Conservation (phyloP, 2,888 invertebrate genomes). For the Sepioteuthis lessoniana region DNA sequence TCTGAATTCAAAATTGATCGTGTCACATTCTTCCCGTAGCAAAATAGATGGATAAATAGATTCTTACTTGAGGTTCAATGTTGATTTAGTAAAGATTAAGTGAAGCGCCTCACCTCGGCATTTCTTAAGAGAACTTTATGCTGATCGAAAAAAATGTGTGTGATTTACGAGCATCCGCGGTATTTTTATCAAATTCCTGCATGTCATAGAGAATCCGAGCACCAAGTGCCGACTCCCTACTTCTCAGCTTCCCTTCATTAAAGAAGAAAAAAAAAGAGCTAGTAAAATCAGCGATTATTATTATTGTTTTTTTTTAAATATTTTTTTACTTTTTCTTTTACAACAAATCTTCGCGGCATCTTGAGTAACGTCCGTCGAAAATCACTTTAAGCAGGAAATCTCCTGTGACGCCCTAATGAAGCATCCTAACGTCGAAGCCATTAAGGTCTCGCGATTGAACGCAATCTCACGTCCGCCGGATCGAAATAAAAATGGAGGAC, state of each 20-base stretch:
- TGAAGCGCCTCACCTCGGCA: too few species aligned
- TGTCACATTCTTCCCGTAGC: too few species aligned
- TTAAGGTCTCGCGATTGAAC: conserved; percentile 19
- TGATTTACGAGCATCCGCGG: background rate
- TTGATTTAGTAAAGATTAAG: too few species aligned
- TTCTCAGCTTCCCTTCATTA: background rate
- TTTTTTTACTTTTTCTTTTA: background rate
- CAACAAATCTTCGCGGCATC: background rate
- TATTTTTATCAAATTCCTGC: background rate
- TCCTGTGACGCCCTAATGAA: conserved; percentile 33
- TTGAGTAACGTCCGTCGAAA: conserved; percentile 33
- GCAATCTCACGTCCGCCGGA: background rate
- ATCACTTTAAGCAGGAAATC: conserved; percentile 9
- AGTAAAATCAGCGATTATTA: background rate
- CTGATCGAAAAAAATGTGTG: background rate
- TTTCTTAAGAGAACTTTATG: too few species aligned
- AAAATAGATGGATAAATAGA: too few species aligned
- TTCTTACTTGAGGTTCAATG: too few species aligned
- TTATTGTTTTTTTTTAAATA: background rate
- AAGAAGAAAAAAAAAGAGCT: background rate
- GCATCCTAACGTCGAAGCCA: conserved; percentile 9
- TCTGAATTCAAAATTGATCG: too few species aligned
- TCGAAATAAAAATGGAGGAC: background rate
- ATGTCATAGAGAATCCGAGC: background rate
- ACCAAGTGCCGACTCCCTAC: too few species aligned